These are phyloP conservation scores for Centropyge bicolor DNA, from an alignment of 2,797 vertebrate species.

Conservation along the genomic window DNA sequence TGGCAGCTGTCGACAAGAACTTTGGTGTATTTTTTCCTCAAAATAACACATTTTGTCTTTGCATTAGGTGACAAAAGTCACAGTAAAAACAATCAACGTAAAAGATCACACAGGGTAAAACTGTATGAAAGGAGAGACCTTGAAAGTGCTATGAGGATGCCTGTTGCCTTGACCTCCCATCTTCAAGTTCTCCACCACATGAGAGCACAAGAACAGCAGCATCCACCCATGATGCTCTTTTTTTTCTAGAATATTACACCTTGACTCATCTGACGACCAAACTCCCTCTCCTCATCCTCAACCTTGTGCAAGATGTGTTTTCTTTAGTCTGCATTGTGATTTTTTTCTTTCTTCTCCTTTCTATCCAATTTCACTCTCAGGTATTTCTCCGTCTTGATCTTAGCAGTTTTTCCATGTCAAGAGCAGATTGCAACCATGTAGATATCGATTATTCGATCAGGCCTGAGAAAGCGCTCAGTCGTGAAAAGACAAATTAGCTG, in stretches of 20 bases:
- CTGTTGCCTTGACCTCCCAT: conserved; percentile 73
- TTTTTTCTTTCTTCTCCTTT: conserved; percentile 17
- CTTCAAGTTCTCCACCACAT: conserved; percentile 45
- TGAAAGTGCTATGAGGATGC: conserved; percentile 51
- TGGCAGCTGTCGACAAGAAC: neutral
- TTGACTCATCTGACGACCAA: conserved; percentile 41
- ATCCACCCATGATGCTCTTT: conserved; percentile 23
- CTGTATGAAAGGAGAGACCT: conserved; percentile 47
- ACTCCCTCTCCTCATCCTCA: conserved; percentile 37
- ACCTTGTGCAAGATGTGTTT: conserved; percentile 39
- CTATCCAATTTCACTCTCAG: conserved; percentile 44
- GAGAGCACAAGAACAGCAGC: conserved; percentile 32
- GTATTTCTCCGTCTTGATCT: conserved; percentile 58
- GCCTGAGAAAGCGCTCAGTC: conserved; percentile 78
- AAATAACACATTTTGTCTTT: conserved; percentile 13
- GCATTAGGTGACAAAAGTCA: conserved; percentile 11
- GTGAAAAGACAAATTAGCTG: conserved; percentile 85
- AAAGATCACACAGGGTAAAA: conserved; percentile 37
- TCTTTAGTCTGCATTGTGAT: conserved; percentile 3
- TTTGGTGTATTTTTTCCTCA: neutral
- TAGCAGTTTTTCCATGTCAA: conserved; percentile 66
- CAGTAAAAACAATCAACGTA: conserved; percentile 6
- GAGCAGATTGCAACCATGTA: conserved; percentile 81
- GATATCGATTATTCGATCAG: conserved; percentile 82
- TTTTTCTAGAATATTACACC: conserved; percentile 42